Evolutionary conservation across 1,140 invertebrate genomes (phyloP).

Genomic region (Bombus vancouverensis): DNA sequence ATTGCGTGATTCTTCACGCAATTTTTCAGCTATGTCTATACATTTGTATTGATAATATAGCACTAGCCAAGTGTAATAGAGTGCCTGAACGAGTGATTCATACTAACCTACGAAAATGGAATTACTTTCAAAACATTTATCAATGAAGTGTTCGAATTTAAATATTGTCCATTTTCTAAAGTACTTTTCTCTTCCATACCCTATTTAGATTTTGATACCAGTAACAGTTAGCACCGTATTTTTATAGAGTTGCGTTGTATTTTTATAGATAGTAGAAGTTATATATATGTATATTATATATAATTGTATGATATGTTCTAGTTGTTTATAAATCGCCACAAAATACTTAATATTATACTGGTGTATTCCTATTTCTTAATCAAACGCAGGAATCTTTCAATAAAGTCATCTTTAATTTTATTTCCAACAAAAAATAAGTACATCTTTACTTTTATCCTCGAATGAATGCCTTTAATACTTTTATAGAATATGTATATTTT

Average conservation of each 20-base stretch:
- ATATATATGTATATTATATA: constrained; percentile 51
- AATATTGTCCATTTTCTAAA: constrained; percentile 51
- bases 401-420: constrained; percentile 56
- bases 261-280: constrained; percentile 75
- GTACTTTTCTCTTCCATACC: constrained; percentile 72
- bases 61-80: constrained; percentile 78
- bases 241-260: constrained; percentile 79
- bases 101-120: constrained; percentile 65
- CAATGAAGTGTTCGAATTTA: constrained; percentile 62
- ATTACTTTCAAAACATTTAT: constrained; percentile 51
- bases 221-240: constrained; percentile 76
- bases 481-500: neutral
- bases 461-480: neutral
- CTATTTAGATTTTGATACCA: constrained; percentile 76
- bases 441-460: constrained; percentile 33
- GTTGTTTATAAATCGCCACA: constrained; percentile 66
- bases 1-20: constrained; percentile 69
- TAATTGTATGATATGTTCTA: constrained; percentile 73
- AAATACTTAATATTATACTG: constrained; percentile 62
- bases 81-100: constrained; percentile 80
- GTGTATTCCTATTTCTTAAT: constrained; percentile 55
- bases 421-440: constrained; percentile 41
- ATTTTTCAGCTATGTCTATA: constrained; percentile 64
- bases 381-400: constrained; percentile 47
- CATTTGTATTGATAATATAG: constrained; percentile 73